These are phyloP conservation scores for Choreutis nemorana DNA, from an alignment of 2,888 invertebrate species.

Conservation along the genomic window DNA sequence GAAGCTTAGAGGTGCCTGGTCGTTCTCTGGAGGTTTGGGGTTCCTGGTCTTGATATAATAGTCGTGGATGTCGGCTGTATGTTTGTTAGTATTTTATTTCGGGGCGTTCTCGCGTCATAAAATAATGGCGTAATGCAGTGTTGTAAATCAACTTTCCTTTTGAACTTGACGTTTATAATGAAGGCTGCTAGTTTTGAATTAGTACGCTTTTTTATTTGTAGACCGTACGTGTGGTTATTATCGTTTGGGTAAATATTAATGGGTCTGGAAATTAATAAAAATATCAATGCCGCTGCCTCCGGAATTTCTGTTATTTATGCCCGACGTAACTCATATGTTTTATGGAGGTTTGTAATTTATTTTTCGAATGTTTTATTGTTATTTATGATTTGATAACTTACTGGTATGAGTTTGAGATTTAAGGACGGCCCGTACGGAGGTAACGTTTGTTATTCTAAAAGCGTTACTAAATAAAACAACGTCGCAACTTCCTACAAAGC, in stretches of 20 bases:
- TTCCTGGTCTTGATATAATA: conserved; percentile 42
- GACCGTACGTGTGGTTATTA: conserved; percentile 33
- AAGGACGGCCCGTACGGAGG: no score
- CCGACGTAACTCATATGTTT: no score
- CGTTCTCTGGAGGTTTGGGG: conserved; percentile 9
- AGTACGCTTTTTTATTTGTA: conserved; percentile 32
- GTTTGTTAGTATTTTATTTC: conserved; percentile 66
- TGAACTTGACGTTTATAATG: conserved; percentile 57
- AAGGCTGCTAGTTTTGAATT: conserved; percentile 50
- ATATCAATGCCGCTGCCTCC: no score
- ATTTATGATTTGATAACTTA: no score
- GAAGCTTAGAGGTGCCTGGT: conserved; percentile 11
- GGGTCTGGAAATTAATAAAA: conserved; percentile 18
- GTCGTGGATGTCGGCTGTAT: conserved; percentile 62
- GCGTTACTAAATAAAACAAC: no score
- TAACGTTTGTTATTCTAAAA: no score
- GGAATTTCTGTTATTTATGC: no score
- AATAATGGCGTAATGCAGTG: conserved; percentile 63
- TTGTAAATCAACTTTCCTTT: conserved; percentile 62
- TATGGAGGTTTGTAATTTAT: no score
- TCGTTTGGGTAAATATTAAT: conserved; percentile 33
- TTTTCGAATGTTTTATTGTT: no score
- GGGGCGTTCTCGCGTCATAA: conserved; percentile 63
- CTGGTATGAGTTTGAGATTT: no score
- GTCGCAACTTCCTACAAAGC: no score